Evolutionary conservation across 2,888 invertebrate species (phyloP), one percentile per base, ranked within the genome.

Genomic region (Saturnia japonica): DNA sequence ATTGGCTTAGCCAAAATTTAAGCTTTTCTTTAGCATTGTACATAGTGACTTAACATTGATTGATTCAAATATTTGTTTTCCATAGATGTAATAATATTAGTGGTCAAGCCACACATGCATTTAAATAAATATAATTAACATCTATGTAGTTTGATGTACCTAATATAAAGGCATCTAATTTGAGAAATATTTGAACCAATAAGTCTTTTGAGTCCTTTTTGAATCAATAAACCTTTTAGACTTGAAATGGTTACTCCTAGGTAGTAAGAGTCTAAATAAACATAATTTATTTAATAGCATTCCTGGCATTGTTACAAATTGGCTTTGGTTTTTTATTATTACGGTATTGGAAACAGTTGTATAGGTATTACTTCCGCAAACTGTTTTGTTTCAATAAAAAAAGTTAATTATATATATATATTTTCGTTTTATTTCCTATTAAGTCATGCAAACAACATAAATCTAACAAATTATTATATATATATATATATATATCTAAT

Each of bases 1-100:
- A 97, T 98, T 87, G 98, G 98, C 62, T 91, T 97, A 72, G 91
- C 93, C 66, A 90, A 91, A 76, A 70, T 79, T 22, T 83, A 86
- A 75, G 57, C 42, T 69, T 60, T 51, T 51, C 25, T 60, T 28
- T 25, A 28, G 28, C 57, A 28, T 28, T 28, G 14, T 28, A 43
- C 7, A 14, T 28, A 43, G 43, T 47, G 68, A 64, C 45, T 34
- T 54, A 16, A 12, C 22, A 51, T 45, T 47, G 19, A 19, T 64
- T 54, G 40, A 54, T 25, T 66, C 54, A 66, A 66, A 66, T 45
- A 57, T 70, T 40, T 54, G 51, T n/a, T 47, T 60, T 60, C 2
- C 19, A 7, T 1, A 22, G 9, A 14, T 28, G 28, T 6, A 28
- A 60, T 28, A 14, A 6, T 25, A 4, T 12, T 60, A 60, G 57